A percentile compares a stretch with the other conserved stretches of the same genome.
These are phyloP conservation scores for Caenorhabditis drosophilae DNA, from an alignment of 2,888 invertebrate genomes.

Conservation along the genomic window DNA sequence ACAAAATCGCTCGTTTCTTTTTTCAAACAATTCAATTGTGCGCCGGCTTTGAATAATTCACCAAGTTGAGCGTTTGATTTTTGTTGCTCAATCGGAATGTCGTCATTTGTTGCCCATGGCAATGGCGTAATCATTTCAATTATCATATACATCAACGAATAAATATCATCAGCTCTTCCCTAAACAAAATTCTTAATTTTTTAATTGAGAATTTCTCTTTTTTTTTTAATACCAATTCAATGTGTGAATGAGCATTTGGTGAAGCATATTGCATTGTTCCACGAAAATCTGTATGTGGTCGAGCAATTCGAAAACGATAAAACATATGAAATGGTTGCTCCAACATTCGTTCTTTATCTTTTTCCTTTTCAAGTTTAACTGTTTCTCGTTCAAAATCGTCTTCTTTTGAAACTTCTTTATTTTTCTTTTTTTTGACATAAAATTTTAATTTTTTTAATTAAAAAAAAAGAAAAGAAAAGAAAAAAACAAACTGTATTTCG, in stretches of 20 bases:
- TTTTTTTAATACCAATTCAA: constrained; percentile 18
- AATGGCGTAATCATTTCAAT: background rate
- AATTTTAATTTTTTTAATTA: no score
- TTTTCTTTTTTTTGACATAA: background rate
- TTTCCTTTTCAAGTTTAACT: background rate
- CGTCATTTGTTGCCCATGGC: background rate
- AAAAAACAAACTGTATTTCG: no score
- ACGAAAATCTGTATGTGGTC: constrained; percentile 27
- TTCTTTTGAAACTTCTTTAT: background rate
- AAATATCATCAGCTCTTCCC: background rate
- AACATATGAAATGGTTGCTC: background rate
- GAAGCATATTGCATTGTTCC: constrained; percentile 32
- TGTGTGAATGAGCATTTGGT: constrained; percentile 18
- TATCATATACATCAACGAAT: background rate
- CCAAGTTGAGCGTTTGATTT: background rate
- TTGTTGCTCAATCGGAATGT: background rate
- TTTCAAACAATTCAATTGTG: no score
- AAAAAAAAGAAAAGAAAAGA: no score
- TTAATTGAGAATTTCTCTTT: no score
- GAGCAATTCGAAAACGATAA: constrained; percentile 18
- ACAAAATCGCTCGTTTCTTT: no score
- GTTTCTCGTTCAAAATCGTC: background rate
- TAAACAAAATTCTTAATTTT: no score
- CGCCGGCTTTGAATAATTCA: background rate
- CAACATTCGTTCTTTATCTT: background rate